phyloP scores from a whole-genome alignment of 2,797 vertebrate genomes.

The Eulemur mongoz region DNA sequence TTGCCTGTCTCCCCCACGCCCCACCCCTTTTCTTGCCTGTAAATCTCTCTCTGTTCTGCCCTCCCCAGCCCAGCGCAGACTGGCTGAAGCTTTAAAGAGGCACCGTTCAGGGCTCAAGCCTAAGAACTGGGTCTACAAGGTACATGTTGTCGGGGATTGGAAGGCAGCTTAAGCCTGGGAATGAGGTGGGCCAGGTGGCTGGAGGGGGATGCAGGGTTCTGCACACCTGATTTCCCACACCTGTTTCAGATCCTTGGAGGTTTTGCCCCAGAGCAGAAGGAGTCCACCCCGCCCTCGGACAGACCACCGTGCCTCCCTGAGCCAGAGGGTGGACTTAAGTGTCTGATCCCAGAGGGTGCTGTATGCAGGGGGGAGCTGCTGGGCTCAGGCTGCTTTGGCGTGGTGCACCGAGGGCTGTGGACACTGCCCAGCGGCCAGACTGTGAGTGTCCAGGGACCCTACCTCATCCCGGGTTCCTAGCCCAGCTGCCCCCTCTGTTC shows the following conservation, averaged over 20 bases:
- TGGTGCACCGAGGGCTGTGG: slow-evolving; percentile 92
- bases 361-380: slow-evolving; percentile 88
- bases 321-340: slow-evolving; percentile 84
- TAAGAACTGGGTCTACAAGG: slow-evolving; percentile 88
- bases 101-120: slow-evolving; percentile 67
- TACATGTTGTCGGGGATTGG: slow-evolving; percentile 54
- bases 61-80: slow-evolving; percentile 88
- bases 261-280: slow-evolving; percentile 79
- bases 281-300: slow-evolving; percentile 58
- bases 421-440: slow-evolving; percentile 86
- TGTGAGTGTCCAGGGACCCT: slow-evolving; percentile 79
- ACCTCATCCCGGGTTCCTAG: background rate
- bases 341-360: slow-evolving; percentile 92
- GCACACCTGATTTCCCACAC: background rate
- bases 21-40: background rate
- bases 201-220: background rate
- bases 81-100: slow-evolving; percentile 89
- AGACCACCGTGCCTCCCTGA: slow-evolving; percentile 17
- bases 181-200: background rate
- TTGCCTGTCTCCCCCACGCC: rapidly evolving
- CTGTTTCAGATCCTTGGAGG: slow-evolving; percentile 72
- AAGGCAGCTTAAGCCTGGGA: background rate
- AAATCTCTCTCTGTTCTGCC: background rate
- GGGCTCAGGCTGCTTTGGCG: slow-evolving; percentile 93
- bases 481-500: background rate